These are phyloP conservation scores for Spatulosminthurus flaviceps DNA, from an alignment of 2,888 invertebrate species.

Conservation along the genomic window DNA sequence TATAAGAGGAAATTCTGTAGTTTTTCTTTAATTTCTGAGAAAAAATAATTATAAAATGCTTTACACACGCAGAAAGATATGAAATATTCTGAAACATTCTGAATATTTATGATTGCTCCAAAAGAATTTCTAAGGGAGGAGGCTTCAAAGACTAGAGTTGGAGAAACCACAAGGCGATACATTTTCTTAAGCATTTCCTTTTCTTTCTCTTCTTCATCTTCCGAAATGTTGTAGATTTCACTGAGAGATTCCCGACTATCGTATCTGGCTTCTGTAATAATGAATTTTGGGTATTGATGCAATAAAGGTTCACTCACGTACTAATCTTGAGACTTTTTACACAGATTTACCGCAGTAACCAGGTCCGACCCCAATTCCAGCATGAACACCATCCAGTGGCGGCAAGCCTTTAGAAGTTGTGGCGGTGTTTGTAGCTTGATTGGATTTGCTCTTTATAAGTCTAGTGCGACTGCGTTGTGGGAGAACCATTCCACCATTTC, in stretches of 20 bases:
- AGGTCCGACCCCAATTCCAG: slow-evolving; percentile 5
- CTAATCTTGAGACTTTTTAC: background rate
- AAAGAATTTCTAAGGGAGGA: background rate
- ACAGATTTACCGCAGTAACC: background rate
- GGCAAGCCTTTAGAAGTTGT: slow-evolving; percentile 24
- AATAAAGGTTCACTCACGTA: no score
- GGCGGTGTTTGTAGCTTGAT: slow-evolving; percentile 20
- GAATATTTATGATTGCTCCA: slow-evolving; percentile 6
- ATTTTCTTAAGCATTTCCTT: slow-evolving; percentile 1
- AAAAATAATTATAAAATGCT: no score
- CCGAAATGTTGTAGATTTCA: background rate
- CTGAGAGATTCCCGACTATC: background rate
- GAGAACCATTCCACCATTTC: background rate
- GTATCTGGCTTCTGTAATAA: background rate
- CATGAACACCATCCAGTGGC: slow-evolving; percentile 34
- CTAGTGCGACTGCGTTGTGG: background rate
- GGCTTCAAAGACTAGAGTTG: slow-evolving; percentile 9
- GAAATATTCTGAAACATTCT: slow-evolving; percentile 22
- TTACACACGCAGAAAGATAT: slow-evolving; percentile 24
- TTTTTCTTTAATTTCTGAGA: no score
- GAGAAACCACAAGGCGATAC: slow-evolving; percentile 1
- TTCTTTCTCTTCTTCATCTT: background rate
- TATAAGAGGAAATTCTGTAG: no score
- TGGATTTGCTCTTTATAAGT: background rate
- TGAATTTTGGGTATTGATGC: background rate